A percentile compares a stretch with the other conserved stretches of the same genome.
phyloP scores from a whole-genome alignment of 2,888 invertebrate species.

The Pemphredon lugubris region DNA sequence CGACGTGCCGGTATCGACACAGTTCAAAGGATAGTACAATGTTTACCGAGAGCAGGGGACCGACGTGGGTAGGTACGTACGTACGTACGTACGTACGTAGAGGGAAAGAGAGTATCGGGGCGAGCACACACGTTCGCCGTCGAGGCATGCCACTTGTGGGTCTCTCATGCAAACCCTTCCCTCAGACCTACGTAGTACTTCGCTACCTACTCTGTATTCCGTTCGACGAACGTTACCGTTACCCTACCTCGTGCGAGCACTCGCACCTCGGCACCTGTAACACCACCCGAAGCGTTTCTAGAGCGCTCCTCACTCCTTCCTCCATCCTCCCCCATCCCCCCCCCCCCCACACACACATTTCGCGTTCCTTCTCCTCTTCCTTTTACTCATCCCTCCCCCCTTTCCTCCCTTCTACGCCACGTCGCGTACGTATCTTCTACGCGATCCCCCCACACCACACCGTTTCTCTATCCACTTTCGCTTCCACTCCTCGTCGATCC shows the following conservation, averaged over 20 bases:
- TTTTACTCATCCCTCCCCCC: background rate
- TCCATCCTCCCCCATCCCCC: background rate
- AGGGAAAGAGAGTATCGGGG: conserved; percentile 27
- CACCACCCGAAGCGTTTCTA: conserved; percentile 44
- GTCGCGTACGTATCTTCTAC: too few species aligned
- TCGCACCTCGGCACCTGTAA: conserved; percentile 68
- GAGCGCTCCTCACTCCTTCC: too few species aligned
- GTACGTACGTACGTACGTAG: conserved; percentile 7
- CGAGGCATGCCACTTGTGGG: conserved; percentile 66
- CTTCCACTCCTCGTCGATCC: background rate
- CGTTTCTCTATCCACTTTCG: too few species aligned
- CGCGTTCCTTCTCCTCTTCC: background rate
- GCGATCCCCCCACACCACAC: too few species aligned
- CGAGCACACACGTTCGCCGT: conserved; percentile 40
- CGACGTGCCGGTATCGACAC: conserved; percentile 24
- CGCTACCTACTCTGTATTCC: conserved; percentile 72
- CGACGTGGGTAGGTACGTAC: conserved; percentile 37
- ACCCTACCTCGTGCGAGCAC: conserved; percentile 60
- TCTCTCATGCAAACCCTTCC: conserved; percentile 63
- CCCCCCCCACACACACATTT: background rate
- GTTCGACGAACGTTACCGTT: conserved; percentile 70
- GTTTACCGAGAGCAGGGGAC: conserved; percentile 44
- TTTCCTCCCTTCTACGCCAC: background rate
- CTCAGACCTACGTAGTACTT: conserved; percentile 55
- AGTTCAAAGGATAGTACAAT: conserved; percentile 52